Evolutionary conservation across 1,140 invertebrate species (phyloP), one percentile per base, ranked within the genome.

Genomic region (Mamestra configurata): DNA sequence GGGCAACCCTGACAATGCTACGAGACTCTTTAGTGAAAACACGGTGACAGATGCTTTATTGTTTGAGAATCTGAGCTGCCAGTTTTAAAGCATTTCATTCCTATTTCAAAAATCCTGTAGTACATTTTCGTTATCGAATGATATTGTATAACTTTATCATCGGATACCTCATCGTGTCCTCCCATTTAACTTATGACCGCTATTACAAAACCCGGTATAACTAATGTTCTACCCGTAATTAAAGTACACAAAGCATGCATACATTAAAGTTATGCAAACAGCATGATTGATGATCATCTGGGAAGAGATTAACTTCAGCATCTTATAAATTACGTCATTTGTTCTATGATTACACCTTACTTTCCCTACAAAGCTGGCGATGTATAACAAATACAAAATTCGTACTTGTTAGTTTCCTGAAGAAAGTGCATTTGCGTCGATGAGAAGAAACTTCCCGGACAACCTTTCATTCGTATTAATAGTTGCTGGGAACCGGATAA

Each of bases 351-450:
- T 76, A 76, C 68, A 7, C 20, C 24, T 59, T 80, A 80, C 71
- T 76, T 80, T 75, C 71, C 15, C 61, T 66, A 27, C 57, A 61
- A 46, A 40, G 76, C 57, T 55, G 77, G 61, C 79, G 80, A 85
- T 68, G 57, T 40, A 82, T 82, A 84, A 80, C 82, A 83, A 75
- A 82, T 80, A 51, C 3, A 11, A 68, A 40, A 57, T 73, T 27
- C 0, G 81, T 68, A 80, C 77, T 66, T 79, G 22, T 82, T 73
- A 80, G 82, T 84, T 88, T 89, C 88, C 85, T 89, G 84, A 84
- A 88, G 86, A 89, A 89, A 89, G 85, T 79, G 82, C 79, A 80
- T 82, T 82, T 53, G 75, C 64, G 51, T 51, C 77, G 77, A 72
- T 68, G 79, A 57, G 66, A 68, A 83, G 82, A 83, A 83, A 83